A percentile compares a stretch with the other conserved stretches of the same genome.
Evolutionary conservation across 1,140 invertebrate species (phyloP).

Genomic region (Bicyclus anynana): DNA sequence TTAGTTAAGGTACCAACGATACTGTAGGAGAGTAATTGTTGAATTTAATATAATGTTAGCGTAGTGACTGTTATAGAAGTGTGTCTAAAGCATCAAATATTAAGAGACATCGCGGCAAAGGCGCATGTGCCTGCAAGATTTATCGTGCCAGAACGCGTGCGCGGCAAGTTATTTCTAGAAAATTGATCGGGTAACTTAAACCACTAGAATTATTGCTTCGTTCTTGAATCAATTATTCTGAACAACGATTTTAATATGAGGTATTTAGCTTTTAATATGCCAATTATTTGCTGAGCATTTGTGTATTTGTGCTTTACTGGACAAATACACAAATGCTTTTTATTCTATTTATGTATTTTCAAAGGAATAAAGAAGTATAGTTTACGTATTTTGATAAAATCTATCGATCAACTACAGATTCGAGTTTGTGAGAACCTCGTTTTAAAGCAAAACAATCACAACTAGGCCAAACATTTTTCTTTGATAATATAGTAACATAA

Average conservation of each 20-base stretch:
- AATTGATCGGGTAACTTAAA: conserved; percentile 44
- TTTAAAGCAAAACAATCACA: too few relatives aligned
- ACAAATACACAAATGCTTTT: too few relatives aligned
- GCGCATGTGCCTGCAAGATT: conserved; percentile 45
- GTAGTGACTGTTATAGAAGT: conserved; percentile 54
- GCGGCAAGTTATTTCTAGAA: conserved; percentile 54
- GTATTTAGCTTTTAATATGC: neutral
- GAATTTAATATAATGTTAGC: conserved; percentile 53
- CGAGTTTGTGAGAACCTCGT: too few relatives aligned
- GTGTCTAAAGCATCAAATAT: conserved; percentile 66
- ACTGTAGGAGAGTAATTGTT: conserved; percentile 23
- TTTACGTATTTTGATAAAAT: neutral
- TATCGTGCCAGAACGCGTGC: conserved; percentile 42
- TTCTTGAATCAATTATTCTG: neutral
- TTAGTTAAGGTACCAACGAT: neutral
- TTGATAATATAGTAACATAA: too few relatives aligned
- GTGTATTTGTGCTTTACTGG: neutral
- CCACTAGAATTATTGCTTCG: neutral
- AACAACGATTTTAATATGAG: conserved; percentile 2
- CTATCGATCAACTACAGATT: too few relatives aligned
- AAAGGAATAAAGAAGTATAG: conserved; percentile 1
- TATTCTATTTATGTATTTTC: too few relatives aligned
- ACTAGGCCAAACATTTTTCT: too few relatives aligned
- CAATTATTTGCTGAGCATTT: neutral
- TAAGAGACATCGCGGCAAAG: conserved; percentile 39